phyloP scores from a whole-genome alignment of 2,797 vertebrate genomes.

The Limosa lapponica region DNA sequence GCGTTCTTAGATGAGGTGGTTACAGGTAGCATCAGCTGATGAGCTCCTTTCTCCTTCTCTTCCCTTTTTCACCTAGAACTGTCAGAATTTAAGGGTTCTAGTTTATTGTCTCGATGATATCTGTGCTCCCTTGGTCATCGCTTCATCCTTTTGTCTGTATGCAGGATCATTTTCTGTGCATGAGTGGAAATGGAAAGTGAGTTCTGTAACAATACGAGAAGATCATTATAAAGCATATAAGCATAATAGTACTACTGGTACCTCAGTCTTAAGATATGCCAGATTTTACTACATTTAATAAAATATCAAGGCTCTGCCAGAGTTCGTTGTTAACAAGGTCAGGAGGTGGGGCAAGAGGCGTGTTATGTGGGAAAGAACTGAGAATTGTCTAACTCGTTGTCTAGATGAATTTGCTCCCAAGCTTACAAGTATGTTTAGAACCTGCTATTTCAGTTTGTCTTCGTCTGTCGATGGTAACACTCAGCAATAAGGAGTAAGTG shows the following conservation, averaged over 20 bases:
- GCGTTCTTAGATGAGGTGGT: conserved; percentile 16
- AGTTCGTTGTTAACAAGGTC: background rate
- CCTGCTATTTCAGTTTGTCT: background rate
- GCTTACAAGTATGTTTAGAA: background rate
- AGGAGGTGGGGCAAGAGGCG: background rate
- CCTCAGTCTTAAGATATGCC: background rate
- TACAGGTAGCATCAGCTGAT: background rate
- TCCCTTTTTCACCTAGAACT: background rate
- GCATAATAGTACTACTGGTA: background rate
- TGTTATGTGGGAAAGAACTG: background rate
- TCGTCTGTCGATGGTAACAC: background rate
- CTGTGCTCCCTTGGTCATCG: background rate
- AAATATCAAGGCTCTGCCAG: background rate
- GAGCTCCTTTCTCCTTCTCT: background rate
- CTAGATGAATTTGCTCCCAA: background rate
- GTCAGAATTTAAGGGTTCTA: background rate
- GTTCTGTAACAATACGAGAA: background rate
- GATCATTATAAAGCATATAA: background rate
- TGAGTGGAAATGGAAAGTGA: background rate
- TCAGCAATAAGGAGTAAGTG: background rate
- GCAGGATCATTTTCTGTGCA: background rate
- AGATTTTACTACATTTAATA: background rate
- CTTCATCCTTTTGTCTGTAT: background rate
- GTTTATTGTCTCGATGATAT: background rate
- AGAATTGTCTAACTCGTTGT: background rate